These are phyloP conservation scores for Salpingus planirostris DNA, from an alignment of 2,888 invertebrate genomes.

Conservation along the genomic window DNA sequence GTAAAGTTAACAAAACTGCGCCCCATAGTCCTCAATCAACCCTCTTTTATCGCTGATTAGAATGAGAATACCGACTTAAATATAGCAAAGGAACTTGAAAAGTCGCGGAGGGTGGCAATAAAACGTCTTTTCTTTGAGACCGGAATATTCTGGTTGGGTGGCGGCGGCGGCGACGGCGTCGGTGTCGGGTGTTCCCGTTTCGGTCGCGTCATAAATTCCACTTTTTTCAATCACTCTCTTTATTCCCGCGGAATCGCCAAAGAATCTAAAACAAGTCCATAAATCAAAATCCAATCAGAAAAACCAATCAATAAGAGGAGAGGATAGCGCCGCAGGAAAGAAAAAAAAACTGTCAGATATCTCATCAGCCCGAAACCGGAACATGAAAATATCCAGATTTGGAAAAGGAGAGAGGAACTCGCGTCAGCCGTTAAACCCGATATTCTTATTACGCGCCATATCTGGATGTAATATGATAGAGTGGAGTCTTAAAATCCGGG, in stretches of 20 bases:
- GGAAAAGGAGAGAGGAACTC: slow-evolving; percentile 8
- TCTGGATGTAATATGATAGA: slow-evolving; percentile 20
- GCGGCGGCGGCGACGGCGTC: too few species aligned
- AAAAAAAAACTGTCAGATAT: slow-evolving; percentile 19
- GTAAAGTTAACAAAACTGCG: too few species aligned
- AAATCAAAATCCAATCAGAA: slow-evolving; percentile 24
- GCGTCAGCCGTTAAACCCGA: slow-evolving; percentile 18
- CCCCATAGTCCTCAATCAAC: too few species aligned
- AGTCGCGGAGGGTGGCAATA: too few species aligned
- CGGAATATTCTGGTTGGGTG: too few species aligned
- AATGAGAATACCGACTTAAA: too few species aligned
- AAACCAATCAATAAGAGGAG: slow-evolving; percentile 18
- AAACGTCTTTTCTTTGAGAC: too few species aligned
- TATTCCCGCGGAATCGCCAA: slow-evolving; percentile 12
- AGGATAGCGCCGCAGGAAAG: too few species aligned
- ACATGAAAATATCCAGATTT: slow-evolving; percentile 19
- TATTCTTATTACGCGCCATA: slow-evolving; percentile 19
- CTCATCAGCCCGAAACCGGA: slow-evolving; percentile 17
- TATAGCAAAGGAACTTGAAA: too few species aligned
- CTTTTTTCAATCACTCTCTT: slow-evolving; percentile 3
- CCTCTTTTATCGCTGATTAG: too few species aligned
- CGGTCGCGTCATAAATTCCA: neutral
- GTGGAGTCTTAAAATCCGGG: slow-evolving; percentile 16
- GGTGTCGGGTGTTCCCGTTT: too few species aligned
- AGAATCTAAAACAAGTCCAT: slow-evolving; percentile 19